Percentiles rank a stretch among this genome's conserved stretches.
phyloP scores from a whole-genome alignment of 2,888 invertebrate genomes.

The Galeruca laticollis region DNA sequence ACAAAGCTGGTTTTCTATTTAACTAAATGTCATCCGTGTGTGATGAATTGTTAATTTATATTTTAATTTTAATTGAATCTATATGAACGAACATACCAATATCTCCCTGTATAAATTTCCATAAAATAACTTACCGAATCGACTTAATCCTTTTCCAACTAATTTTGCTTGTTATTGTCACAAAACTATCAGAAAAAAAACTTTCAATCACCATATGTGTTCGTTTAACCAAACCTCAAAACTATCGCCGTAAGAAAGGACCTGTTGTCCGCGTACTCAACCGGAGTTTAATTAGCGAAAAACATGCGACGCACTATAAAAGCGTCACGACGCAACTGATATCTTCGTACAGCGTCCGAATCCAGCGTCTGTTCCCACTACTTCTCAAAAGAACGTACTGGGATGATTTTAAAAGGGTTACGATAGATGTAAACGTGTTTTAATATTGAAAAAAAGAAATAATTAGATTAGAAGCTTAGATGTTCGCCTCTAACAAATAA shows the following conservation, averaged over 20 bases:
- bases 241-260: slow-evolving; percentile 9
- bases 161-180: not conserved
- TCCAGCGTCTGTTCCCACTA: slow-evolving; percentile 23
- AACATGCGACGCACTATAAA: slow-evolving; percentile 18
- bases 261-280: slow-evolving; percentile 29
- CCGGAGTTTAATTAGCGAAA: slow-evolving; percentile 7
- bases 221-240: slow-evolving; percentile 2
- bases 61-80: no score
- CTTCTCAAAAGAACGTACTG: slow-evolving; percentile 10
- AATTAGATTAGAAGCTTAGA: no score
- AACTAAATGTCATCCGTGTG: no score
- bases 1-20: no score
- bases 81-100: no score
- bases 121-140: slow-evolving; percentile 27
- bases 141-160: not conserved
- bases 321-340: slow-evolving; percentile 35
- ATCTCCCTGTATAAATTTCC: not conserved
- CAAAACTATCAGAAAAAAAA: not conserved
- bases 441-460: no score
- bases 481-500: no score
- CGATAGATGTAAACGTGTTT: not conserved
- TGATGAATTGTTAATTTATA: no score
- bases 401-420: not conserved
- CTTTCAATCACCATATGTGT: slow-evolving; percentile 21
- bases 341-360: slow-evolving; percentile 34